Conservation (phyloP, 2,888 invertebrate species). For the Alentia gelatinosa region DNA sequence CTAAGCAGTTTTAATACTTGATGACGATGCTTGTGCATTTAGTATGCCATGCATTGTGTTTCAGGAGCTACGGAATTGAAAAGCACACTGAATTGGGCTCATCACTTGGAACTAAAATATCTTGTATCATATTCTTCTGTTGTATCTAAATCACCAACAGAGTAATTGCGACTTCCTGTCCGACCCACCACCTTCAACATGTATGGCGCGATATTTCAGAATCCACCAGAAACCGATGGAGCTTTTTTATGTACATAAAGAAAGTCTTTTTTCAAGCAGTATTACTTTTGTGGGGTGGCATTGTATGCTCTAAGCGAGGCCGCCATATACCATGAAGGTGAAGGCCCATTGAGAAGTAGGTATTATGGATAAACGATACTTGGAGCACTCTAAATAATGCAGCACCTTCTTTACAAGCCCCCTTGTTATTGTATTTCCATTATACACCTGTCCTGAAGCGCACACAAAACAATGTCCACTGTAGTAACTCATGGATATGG, state of each 20-base stretch:
- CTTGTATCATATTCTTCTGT: neutral
- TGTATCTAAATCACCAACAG: neutral
- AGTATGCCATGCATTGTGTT: neutral
- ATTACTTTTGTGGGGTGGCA: neutral
- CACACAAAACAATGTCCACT: neutral
- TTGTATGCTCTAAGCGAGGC: neutral
- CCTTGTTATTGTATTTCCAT: neutral
- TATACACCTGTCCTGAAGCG: neutral
- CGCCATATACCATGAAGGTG: neutral
- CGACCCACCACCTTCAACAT: too few species aligned
- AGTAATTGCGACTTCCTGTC: too few species aligned
- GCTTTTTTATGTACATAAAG: too few species aligned
- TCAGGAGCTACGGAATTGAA: neutral
- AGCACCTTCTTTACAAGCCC: neutral
- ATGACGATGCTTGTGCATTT: neutral
- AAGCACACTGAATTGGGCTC: neutral
- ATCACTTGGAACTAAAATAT: neutral
- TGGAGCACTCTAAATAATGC: neutral
- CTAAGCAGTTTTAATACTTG: neutral
- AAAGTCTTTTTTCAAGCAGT: too few species aligned
- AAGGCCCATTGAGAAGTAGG: neutral
- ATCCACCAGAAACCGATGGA: too few species aligned
- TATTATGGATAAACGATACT: neutral
- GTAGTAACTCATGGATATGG: too few species aligned
- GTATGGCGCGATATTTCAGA: too few species aligned